Base-by-base conservation (phyloP, 2,888 invertebrate species). In the Ganaspis brasiliensis region DNA sequence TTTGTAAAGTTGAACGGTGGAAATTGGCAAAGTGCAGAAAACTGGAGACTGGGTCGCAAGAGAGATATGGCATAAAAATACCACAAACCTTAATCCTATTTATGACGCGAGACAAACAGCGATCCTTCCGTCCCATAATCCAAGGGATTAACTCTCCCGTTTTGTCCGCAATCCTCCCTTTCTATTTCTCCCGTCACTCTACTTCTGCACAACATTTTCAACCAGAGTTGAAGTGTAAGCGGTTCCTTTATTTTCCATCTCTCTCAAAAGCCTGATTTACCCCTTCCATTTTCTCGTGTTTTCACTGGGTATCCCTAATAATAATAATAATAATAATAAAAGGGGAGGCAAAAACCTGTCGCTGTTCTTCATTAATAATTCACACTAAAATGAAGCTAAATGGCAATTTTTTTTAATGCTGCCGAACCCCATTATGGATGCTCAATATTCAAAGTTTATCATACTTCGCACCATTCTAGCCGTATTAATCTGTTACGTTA, bases 51-150 rank as follows among this genome's bases (percentile, higher is more conserved):
- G 24, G 67, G 67, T 67, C 40, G 67, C 45, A 24, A 45, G 40
- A 40, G 67, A 24, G 45, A 67, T 67, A 40, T 67, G 67, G 67
- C 67, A 67, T 67, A 67, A 83, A 87, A 86, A 86, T 85, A 85
- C 84, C 82, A 79, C 83, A 81, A 81, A 82, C 85, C 81, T 82
- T 88, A 86, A 88, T 88, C 87, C 88, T 87, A 87, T 88, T 89
- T 87, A 88, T 86, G 88, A 87, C 85, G 84, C 83, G 80, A 83
- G 83, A 87, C 85, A 84, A 86, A 85, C 82, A 80, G 80, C 78
- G 78, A 73, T 79, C 83, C 83, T 85, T 86, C 85, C 85, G 83
- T 83, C 79, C 77, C 81, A 76, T 87, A 88, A 88, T 88, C 87
- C 86, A 40, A 55, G 55, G 86, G 86, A 88, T 88, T 87, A 83